Base-by-base conservation (phyloP, 1,140 invertebrate species). In the Gerris buenoi region DNA sequence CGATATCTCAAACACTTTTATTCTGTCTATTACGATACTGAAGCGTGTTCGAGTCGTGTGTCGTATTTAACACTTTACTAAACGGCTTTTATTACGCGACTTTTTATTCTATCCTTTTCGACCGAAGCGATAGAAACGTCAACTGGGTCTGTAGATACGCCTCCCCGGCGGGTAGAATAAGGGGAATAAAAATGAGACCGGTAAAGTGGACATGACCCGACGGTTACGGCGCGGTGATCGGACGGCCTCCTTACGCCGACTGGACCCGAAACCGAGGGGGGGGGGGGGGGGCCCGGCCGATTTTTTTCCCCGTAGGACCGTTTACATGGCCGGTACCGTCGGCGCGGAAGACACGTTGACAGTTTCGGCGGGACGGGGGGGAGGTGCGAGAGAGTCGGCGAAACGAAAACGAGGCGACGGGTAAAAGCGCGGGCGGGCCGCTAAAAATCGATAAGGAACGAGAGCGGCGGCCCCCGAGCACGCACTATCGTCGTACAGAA, bases 211-310 rank as follows among this genome's bases (percentile, higher is more conserved):
- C 25, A 29, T 25, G 63, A 26, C 63, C 5, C 25, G 2, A 26
- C 25, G 15, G 63, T n/a, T 5, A 26, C 28, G 14, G 63, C 63
- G 25, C 15, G 63, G 63, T n/a, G 15, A 25, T 15, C 25, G 15
- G 15, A n/a, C 59, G 59, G 59, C 59, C 59, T n/a, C 59, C 59
- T 61, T 61, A 22, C 59, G 59, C n/a, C 63, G 63, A 26, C 63
- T 15, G 63, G 27, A 29, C 14, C 14, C 25, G 63, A 26, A 15
- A n/a, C 63, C 5, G 10, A 64, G 25, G 63, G 63, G 63, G 63
- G 27, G 25, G 63, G 63, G 63, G 63, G 27, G 5, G 63, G 25
- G 63, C 14, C 63, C 15, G 63, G 63, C 33, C 18, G 33, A 46
- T 46, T 46, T 46, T 46, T 46, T 46, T 46, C 33, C 33, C 33